Evolutionary conservation across 2,888 invertebrate species (phyloP), one percentile per base, ranked within the genome.

Genomic region (Nemoura dubitans): DNA sequence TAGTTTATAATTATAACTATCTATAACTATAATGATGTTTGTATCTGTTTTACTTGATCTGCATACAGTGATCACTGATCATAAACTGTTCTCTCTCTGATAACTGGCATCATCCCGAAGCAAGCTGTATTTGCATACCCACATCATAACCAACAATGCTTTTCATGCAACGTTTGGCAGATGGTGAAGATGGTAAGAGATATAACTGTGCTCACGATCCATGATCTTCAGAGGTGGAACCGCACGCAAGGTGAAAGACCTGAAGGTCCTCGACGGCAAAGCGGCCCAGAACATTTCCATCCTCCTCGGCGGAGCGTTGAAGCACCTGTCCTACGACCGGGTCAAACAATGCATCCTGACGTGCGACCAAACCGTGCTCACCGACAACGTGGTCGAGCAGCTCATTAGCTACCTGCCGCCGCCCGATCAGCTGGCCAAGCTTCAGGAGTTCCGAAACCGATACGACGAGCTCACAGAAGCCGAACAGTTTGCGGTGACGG

Each of bases 231-330:
- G 94, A 89, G 93, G 93, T 3, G 94, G 94, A 86, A 94, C 96
- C 0, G 90, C 95, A 88, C 98, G 98, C 91, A 98, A 98, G 91
- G 96, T 96, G 7, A 97, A 98, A 91, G 97, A 98, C 90, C 93
- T 98, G 6, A 96, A 97, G 90, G 98, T 99, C 0, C 92, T 99
- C 21, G 99, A 99, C 91, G 94, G 95, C 21, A 99, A 99, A 91
- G 94, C 97, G 0, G 98, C 98, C 0, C 99, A 99, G 92, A 99
- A 98, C 92, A 94, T 99, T 27, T 94, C 95, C 25, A 98, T 98
- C 88, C 92, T 98, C 0, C 92, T 97, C 0, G 95, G 96, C n/a
- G 97, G 97, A 0, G 95, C 96, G 0, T 92, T 98, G 77, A 98
- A 98, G 89, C 97, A 98, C 90, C 93, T 97, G 92, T 93, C 95